Percentiles rank a stretch among this genome's conserved stretches.
phyloP scores from a whole-genome alignment of 2,888 invertebrate species.

The Steromphala cineraria region DNA sequence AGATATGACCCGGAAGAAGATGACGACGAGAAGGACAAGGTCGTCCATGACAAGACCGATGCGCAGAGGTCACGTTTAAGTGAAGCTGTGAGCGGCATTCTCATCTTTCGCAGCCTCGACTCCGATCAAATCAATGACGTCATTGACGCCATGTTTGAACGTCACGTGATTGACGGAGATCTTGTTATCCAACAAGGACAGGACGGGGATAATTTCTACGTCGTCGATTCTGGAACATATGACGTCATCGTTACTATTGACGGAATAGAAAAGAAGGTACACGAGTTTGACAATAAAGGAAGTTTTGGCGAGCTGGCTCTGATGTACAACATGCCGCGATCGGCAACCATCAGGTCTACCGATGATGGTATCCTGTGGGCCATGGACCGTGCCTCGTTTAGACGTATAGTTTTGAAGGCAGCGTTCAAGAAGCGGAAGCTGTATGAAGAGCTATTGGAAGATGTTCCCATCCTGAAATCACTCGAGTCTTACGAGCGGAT shows the following conservation, averaged over 20 bases:
- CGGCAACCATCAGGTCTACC: constrained; percentile 70
- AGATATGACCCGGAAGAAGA: constrained; percentile 73
- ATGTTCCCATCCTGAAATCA: constrained; percentile 70
- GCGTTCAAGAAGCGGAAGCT: constrained; percentile 73
- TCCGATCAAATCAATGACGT: constrained; percentile 73
- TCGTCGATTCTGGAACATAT: constrained; percentile 72
- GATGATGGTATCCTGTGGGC: constrained; percentile 72
- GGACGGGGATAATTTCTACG: constrained; percentile 76
- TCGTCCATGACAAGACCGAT: constrained; percentile 72
- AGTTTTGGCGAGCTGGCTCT: constrained; percentile 75
- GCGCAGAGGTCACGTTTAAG: constrained; percentile 68
- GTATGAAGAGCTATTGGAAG: constrained; percentile 71
- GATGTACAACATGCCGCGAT: constrained; percentile 75
- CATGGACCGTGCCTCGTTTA: constrained; percentile 73
- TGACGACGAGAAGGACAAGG: constrained; percentile 66
- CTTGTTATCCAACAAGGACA: constrained; percentile 73
- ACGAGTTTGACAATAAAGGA: constrained; percentile 71
- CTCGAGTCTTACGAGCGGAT: constrained; percentile 72
- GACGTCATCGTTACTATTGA: constrained; percentile 63
- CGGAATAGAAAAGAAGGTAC: constrained; percentile 67
- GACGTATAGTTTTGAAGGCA: constrained; percentile 72
- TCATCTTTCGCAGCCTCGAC: constrained; percentile 72
- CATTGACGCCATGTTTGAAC: constrained; percentile 75
- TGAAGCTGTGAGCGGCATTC: constrained; percentile 68
- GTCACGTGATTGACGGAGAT: constrained; percentile 69